These are phyloP conservation scores for Terrapene triunguis DNA, from an alignment of 2,113 vertebrate genomes.

Conservation along the genomic window DNA sequence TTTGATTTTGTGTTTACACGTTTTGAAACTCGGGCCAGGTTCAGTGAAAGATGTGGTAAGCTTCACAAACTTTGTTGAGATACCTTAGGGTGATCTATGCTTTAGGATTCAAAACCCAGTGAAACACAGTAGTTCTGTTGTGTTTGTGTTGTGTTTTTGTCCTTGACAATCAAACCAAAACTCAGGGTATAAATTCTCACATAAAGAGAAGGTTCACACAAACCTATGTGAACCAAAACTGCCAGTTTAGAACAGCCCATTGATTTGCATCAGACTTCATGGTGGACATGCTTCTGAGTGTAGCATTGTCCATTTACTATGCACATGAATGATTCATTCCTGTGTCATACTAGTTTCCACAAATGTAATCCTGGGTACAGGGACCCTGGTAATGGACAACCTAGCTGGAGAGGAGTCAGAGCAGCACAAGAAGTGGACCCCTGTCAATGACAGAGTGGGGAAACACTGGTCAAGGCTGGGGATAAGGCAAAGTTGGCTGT, in stretches of 20 bases:
- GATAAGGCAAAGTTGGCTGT: accelerated
- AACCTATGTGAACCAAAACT: neutral
- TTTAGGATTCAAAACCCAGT: neutral
- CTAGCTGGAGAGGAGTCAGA: neutral
- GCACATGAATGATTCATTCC: neutral
- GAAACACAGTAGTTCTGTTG: neutral
- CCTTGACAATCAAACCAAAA: neutral
- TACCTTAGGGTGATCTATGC: neutral
- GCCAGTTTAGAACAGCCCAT: neutral
- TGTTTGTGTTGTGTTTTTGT: neutral
- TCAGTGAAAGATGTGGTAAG: neutral
- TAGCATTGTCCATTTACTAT: neutral
- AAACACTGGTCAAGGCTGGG: neutral
- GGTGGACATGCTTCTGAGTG: neutral
- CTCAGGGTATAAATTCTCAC: neutral
- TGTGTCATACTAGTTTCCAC: neutral
- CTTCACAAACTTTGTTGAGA: neutral
- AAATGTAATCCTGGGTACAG: too few species aligned
- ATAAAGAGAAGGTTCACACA: neutral
- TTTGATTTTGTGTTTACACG: neutral
- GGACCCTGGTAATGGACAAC: neutral
- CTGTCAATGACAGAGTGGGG: accelerated
- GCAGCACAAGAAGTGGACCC: accelerated
- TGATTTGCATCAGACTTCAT: neutral
- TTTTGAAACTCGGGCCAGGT: neutral